Evolutionary conservation across 2,113 vertebrate species (phyloP).

Genomic region (Strix aluco): DNA sequence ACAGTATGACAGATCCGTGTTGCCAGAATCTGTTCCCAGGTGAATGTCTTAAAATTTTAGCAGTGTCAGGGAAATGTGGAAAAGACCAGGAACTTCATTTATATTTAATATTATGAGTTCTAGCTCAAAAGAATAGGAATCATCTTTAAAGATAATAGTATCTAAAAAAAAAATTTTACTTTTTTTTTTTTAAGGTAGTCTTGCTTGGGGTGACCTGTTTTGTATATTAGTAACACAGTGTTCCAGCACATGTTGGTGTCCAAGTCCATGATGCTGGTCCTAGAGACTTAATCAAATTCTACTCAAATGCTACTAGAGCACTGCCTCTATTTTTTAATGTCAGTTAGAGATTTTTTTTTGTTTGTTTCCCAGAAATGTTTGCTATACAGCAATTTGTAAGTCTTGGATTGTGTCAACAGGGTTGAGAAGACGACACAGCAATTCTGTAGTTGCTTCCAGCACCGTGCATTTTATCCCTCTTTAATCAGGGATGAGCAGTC

Average conservation of each 20-base stretch:
- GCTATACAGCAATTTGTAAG: not conserved
- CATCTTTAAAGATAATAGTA: not conserved
- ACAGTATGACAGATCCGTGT: not conserved
- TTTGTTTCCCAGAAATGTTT: not conserved
- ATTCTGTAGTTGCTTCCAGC: not conserved
- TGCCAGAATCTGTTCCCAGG: not conserved
- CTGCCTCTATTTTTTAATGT: not conserved
- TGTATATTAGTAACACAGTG: not conserved
- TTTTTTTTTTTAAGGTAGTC: not conserved
- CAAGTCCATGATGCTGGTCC: not conserved
- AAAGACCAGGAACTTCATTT: not conserved
- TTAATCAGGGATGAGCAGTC: not conserved
- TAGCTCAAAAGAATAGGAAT: not conserved
- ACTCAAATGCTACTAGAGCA: not conserved
- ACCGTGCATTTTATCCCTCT: not conserved
- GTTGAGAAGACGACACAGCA: not conserved
- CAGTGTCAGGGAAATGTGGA: not conserved
- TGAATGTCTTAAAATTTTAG: not conserved
- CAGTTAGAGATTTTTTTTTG: not conserved
- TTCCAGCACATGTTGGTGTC: not conserved
- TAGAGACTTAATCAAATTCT: not conserved
- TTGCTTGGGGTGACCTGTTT: not conserved
- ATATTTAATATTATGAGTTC: not conserved
- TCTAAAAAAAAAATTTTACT: not conserved
- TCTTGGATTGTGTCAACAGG: not conserved